Evolutionary conservation across 2,888 invertebrate species (phyloP), one percentile per base, ranked within the genome.

Genomic region (Hypolimnas misippus): DNA sequence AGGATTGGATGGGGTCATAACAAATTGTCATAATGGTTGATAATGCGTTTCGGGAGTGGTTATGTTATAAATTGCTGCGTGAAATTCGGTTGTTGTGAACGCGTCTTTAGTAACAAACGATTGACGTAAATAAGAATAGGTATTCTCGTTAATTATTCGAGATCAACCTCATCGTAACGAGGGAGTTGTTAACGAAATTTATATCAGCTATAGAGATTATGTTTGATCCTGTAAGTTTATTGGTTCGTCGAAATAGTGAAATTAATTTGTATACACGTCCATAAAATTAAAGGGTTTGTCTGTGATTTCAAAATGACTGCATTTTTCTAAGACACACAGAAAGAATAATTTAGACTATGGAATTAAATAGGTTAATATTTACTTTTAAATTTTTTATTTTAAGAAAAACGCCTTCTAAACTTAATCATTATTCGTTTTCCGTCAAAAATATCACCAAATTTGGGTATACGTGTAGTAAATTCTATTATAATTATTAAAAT

Each of bases 21-120:
- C 80, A 79, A 81, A 82, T 82, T 76, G 82, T 82, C 81, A 81
- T 81, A 82, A 81, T 78, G 77, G 71, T 70, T 77, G 72, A 76
- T 80, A 78, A 78, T 76, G 81, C 72, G 73, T 72, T 63, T 60
- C 71, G 61, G 69, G 71, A 70, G 73, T 75, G 82, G 79, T 69
- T 75, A 73, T 76, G 79, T 71, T 70, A 71, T 67, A 65, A 65
- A 67, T 69, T 68, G 73, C 68, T 63, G 72, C 74, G 70, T 5
- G 21, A 46, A 71, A 70, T 72, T 72, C 72, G 72, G 65, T 67
- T 71, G 69, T 70, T 68, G 64, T 67, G 51, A 65, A 49, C 53
- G 46, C 58, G 60, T 62, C 61, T 57, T 56, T 52, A 35, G 60
- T 44, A 59, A 68, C 63, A 51, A 63, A 29, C 65, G 66, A 70